Percentiles rank a stretch among this genome's conserved stretches.
These are phyloP conservation scores for Ficedula albicollis DNA, from an alignment of 2,797 vertebrate genomes.

Conservation along the genomic window DNA sequence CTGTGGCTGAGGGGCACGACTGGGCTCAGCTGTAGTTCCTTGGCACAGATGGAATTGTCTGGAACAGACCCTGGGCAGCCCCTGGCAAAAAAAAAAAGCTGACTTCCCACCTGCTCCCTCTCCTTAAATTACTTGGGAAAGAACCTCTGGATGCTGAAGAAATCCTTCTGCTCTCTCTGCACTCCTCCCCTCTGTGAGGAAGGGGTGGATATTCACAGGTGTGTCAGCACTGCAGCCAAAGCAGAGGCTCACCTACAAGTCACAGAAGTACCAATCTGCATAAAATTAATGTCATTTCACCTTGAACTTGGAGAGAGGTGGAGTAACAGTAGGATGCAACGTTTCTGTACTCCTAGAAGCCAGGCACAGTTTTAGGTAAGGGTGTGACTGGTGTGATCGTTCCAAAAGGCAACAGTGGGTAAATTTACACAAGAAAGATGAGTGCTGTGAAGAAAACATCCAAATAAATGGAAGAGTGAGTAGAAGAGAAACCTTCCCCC, in stretches of 20 bases:
- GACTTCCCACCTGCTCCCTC: neutral
- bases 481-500: neutral
- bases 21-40: fast-evolving
- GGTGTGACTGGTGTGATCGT: neutral
- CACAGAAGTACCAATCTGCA: neutral
- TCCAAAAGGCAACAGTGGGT: neutral
- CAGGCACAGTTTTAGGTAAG: neutral
- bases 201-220: neutral
- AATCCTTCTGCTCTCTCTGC: neutral
- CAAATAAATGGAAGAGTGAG: neutral
- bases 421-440: neutral
- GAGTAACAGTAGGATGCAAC: neutral
- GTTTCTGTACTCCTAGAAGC: neutral
- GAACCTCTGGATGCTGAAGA: neutral
- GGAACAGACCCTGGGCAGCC: neutral
- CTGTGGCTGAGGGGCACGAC: neutral
- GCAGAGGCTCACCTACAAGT: neutral
- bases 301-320: neutral
- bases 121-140: neutral
- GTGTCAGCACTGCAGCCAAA: neutral
- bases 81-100: neutral
- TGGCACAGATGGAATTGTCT: neutral
- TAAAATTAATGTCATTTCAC: neutral
- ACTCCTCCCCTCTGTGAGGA: neutral
- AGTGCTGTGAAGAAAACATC: neutral